phyloP scores from a whole-genome alignment of 92 coral and sea anemone species.

The Zoanthus sociatus region DNA sequence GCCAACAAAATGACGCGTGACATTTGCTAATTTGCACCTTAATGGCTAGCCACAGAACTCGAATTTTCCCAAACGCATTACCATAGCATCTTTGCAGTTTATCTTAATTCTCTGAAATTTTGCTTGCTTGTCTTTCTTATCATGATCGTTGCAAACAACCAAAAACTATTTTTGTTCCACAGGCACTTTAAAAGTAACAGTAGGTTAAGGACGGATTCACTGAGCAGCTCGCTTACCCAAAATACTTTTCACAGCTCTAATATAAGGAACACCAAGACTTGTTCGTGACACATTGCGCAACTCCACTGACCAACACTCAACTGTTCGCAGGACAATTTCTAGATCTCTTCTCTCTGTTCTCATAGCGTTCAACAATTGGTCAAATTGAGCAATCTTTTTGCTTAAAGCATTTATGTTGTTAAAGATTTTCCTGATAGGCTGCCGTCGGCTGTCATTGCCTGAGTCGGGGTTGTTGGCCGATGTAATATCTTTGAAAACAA shows the following conservation, averaged over 20 bases:
- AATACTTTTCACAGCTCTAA: constrained; percentile 77
- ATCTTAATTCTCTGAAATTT: no score
- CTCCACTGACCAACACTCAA: constrained; percentile 80
- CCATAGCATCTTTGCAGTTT: no score
- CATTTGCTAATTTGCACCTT: no score
- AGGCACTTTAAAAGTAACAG: no score
- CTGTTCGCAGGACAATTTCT: constrained; percentile 66
- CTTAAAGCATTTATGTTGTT: constrained; percentile 75
- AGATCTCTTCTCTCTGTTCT: constrained; percentile 76
- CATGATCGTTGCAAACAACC: no score
- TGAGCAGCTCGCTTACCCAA: constrained; percentile 66
- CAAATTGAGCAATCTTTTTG: constrained; percentile 77
- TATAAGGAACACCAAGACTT: constrained; percentile 93
- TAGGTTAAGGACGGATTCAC: no score
- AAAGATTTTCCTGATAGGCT: constrained; percentile 83
- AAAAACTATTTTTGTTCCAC: no score
- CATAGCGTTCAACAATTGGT: constrained; percentile 80
- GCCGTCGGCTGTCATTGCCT: constrained; percentile 72
- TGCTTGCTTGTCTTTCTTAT: no score
- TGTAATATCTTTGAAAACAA: neutral
- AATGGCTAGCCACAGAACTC: no score
- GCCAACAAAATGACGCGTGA: no score
- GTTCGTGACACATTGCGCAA: constrained; percentile 81
- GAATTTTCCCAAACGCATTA: no score
- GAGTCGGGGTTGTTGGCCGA: constrained; percentile 72